phyloP scores from a whole-genome alignment of 2,888 invertebrate species.

The Microplitis manilae region DNA sequence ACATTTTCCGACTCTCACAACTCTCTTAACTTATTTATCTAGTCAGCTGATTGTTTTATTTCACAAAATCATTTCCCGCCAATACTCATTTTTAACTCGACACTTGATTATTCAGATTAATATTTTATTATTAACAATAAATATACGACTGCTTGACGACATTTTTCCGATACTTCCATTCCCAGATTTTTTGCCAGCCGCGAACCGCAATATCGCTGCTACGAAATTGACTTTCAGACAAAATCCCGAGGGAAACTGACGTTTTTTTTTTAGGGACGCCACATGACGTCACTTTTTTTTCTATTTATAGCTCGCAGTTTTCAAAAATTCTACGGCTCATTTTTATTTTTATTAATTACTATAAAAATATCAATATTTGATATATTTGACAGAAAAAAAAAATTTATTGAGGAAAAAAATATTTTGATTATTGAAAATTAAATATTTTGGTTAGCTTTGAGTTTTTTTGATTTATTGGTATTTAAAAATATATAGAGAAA shows the following conservation, averaged over 20 bases:
- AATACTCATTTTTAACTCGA: no score
- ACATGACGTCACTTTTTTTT: no score
- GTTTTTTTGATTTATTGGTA: not conserved
- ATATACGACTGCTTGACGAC: no score
- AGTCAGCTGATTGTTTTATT: not conserved
- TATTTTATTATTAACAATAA: no score
- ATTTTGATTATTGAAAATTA: not conserved
- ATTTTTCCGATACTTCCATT: no score
- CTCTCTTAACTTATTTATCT: not conserved
- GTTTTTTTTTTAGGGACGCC: no score
- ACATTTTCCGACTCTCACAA: not conserved
- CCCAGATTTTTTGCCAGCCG: no score
- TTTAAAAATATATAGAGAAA: not conserved
- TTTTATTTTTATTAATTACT: not conserved
- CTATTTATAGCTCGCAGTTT: no score
- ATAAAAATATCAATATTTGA: not conserved
- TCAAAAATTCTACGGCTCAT: not conserved
- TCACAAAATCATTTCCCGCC: not conserved
- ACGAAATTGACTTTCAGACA: no score
- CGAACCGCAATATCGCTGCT: no score
- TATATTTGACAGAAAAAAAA: not conserved
- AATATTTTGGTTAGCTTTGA: not conserved
- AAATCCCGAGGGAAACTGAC: no score
- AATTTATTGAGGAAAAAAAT: not conserved
- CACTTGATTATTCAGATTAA: no score